Evolutionary conservation across 2,797 vertebrate genomes (phyloP), one percentile per base, ranked within the genome.

Genomic region (Periophthalmus magnuspinnatus): DNA sequence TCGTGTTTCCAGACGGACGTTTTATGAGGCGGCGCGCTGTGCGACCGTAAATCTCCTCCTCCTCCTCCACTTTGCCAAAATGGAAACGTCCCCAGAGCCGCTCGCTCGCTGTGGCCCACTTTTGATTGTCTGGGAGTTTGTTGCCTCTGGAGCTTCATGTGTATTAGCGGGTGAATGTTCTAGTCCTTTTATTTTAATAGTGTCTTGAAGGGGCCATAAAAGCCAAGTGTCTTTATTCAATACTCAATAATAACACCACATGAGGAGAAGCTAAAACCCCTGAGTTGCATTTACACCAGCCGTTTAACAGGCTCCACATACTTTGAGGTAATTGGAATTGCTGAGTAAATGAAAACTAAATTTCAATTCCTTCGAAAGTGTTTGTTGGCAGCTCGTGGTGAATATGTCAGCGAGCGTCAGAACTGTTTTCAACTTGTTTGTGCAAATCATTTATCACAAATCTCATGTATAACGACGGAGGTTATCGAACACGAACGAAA

Each of bases 1-100:
- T 73, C 73, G 82, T 90, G 89, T 91, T 90, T 95, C 93, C 93
- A 93, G 94, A 95, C 93, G 93, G 93, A 93, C 93, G 81, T 94
- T 96, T 96, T 95, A 97, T 86, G 93, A 94, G 94, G 93, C 93
- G 77, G 87, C 84, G 92, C 91, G 87, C 82, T 87, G 89, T 85
- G 50, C 21, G 78, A 90, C 90, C 89, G 86, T 96, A 95, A 96
- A 96, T 97, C 94, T 89, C 74, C 71, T 80, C 84, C 86, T 87
- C 81, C 71, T 80, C 84, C 86, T 87, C 81, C 64, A 82, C 83
- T 84, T 83, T 84, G 84, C 81, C 86, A 88, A 82, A 89, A 90
- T 88, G 82, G 90, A 61, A 92, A 87, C 77, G 83, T 80, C 82
- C 82, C 82, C 82, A 71, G 10, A 59, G 81, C 81, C 70, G 79